phyloP scores from a whole-genome alignment of 1,140 invertebrate species.

The Scaptodrosophila lebanonensis region DNA sequence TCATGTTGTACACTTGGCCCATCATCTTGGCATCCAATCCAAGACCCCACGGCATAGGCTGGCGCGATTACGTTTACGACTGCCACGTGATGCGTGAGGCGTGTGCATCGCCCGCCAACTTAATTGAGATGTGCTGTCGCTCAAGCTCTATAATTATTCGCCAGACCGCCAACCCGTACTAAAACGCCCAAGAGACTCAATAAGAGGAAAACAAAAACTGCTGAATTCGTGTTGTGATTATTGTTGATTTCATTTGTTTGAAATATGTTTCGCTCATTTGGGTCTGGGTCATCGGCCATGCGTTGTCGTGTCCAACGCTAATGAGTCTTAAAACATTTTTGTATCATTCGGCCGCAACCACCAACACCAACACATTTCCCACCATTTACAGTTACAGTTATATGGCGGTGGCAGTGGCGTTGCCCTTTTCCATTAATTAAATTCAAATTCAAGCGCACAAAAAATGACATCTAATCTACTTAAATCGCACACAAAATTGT shows the following conservation, averaged over 20 bases:
- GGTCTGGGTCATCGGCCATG: slow-evolving; percentile 51
- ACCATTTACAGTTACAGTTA: neutral
- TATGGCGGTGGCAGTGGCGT: neutral
- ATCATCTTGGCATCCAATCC: too few relatives aligned
- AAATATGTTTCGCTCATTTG: slow-evolving; percentile 29
- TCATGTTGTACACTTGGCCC: slow-evolving; percentile 27
- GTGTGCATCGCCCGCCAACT: slow-evolving; percentile 16
- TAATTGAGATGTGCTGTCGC: slow-evolving; percentile 54
- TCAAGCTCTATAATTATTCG: slow-evolving; percentile 48
- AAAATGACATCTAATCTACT: slow-evolving; percentile 49
- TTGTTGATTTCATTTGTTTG: slow-evolving; percentile 26
- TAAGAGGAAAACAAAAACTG: slow-evolving; percentile 6
- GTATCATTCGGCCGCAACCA: too few relatives aligned
- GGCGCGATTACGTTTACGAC: neutral
- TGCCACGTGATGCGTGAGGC: neutral
- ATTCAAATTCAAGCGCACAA: slow-evolving; percentile 26
- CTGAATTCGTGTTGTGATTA: slow-evolving; percentile 8
- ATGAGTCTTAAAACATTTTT: slow-evolving; percentile 38
- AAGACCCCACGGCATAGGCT: too few relatives aligned
- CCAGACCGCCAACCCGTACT: neutral
- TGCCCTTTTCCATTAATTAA: slow-evolving; percentile 50
- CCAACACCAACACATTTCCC: slow-evolving; percentile 38
- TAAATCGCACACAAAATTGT: too few relatives aligned
- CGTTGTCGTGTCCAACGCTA: slow-evolving; percentile 22
- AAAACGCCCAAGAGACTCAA: neutral